Conservation (phyloP, 2,797 vertebrate species). For the Phylloscopus collybita region DNA sequence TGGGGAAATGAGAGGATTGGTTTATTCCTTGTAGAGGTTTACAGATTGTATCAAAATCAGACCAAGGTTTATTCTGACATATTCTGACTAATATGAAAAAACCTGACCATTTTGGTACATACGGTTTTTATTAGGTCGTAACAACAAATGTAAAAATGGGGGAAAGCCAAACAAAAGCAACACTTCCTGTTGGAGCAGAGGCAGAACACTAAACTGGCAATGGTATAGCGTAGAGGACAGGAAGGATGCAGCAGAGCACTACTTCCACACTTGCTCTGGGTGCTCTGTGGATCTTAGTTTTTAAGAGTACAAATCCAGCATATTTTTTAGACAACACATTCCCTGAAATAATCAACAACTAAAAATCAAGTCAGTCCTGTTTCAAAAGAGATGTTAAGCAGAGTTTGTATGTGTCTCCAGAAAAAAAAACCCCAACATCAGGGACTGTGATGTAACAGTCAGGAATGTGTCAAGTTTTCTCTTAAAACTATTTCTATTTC, state of each 20-base stretch:
- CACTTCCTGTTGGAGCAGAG: neutral
- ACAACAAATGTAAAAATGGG: neutral
- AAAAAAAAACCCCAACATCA: neutral
- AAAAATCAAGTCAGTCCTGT: neutral
- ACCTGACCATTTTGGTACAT: rapidly evolving
- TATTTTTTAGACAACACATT: neutral
- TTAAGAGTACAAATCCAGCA: neutral
- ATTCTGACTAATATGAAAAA: neutral
- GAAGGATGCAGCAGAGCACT: neutral
- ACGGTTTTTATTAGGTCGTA: neutral
- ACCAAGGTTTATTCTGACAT: neutral
- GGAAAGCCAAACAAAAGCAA: neutral
- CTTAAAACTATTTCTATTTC: neutral
- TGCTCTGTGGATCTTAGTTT: neutral
- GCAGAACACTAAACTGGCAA: neutral
- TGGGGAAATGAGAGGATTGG: neutral
- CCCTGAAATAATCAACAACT: neutral
- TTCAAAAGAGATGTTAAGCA: neutral
- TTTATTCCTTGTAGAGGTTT: neutral
- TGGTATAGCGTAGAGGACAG: neutral
- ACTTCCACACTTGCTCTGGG: neutral
- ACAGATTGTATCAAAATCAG: neutral
- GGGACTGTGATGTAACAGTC: neutral
- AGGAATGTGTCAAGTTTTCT: neutral
- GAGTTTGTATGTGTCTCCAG: neutral